Base-by-base conservation (phyloP, 2,888 invertebrate genomes). In the Philhelius pedissequus region DNA sequence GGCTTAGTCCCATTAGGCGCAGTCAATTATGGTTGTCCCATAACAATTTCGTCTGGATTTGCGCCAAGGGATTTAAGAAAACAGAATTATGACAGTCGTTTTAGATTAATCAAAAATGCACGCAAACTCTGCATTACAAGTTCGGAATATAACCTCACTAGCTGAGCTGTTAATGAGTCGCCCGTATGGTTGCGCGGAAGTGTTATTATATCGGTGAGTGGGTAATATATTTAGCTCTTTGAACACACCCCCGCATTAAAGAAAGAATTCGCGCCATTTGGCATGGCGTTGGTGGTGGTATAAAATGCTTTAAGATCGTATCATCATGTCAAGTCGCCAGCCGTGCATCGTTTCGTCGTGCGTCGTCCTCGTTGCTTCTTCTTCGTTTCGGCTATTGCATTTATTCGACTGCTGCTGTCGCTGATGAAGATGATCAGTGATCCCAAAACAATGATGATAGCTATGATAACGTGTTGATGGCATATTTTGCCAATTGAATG, bases 401-500 rank as follows among this genome's bases (percentile, higher is more conserved):
- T n/a, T n/a, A n/a, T n/a, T 38, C 38, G 38, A 38, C 62, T 7
- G 62, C 15, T 38, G 60, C 30, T 48, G 56, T 15, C 13, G 62
- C 15, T 38, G 60, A 38, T 48, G 56, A 20, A 52, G 60, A 68
- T 79, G 83, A 80, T 84, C 74, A 84, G 70, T 75, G 79, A 74
- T 83, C 73, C 56, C 73, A 62, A 43, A 43, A 43, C 43, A 69
- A 50, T 64, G 82, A 74, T 83, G 71, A 73, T 50, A 60, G 50
- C 35, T 32, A 25, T 56, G 81, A 82, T 82, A 66, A 60, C 60
- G 75, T 78, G 80, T 64, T 84, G 79, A 80, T 80, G 83, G 80
- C 58, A 71, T 78, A 75, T 79, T 79, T 75, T 62, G 83, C 74
- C 79, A 74, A 78, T 75, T 84, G 83, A 84, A 75, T 84, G 79